Evolutionary conservation across 2,113 vertebrate species (phyloP).

Genomic region (Nesoenas mayeri): DNA sequence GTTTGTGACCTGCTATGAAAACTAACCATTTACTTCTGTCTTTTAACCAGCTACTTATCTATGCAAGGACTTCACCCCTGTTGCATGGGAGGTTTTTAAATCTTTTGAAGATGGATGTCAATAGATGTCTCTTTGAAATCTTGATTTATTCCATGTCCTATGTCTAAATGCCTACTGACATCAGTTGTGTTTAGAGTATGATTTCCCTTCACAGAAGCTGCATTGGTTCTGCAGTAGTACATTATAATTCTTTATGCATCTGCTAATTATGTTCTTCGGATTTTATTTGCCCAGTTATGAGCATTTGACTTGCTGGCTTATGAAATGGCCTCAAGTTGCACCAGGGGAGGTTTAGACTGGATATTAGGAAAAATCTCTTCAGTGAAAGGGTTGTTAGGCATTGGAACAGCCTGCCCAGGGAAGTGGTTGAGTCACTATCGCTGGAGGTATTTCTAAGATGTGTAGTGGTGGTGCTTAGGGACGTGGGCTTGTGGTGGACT

Average conservation of each 20-base stretch:
- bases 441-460: no score
- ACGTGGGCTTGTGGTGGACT: not conserved
- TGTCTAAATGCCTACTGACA: not conserved
- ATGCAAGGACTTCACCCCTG: not conserved
- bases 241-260: not conserved
- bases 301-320: not conserved
- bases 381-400: no score
- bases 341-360: no score
- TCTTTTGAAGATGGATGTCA: not conserved
- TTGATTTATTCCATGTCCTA: not conserved
- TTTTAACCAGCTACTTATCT: not conserved
- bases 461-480: no score
- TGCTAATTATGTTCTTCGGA: not conserved
- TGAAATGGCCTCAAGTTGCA: not conserved
- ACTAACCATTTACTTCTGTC: not conserved
- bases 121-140: not conserved
- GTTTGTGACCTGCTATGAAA: not conserved
- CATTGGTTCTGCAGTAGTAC: not conserved
- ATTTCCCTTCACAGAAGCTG: not conserved
- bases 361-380: no score
- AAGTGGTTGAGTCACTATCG: no score
- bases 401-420: no score
- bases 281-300: not conserved
- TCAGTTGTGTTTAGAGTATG: not conserved
- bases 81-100: not conserved